A percentile compares a stretch with the other conserved stretches of the same genome.
Conservation (phyloP, 2,888 invertebrate species). For the Nomada lathburiana region DNA sequence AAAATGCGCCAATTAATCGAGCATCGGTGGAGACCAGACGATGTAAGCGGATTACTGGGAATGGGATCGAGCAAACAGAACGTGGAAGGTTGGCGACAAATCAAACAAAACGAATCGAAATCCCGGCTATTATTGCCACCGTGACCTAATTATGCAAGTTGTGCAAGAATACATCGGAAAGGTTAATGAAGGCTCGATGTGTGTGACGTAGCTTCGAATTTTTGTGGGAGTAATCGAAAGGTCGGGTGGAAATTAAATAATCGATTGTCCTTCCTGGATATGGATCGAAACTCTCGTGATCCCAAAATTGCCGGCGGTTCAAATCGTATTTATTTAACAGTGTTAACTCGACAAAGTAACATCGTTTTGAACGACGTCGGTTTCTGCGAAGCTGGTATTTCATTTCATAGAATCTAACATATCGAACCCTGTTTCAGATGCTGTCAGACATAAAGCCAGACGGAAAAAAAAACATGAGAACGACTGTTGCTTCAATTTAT, state of each 20-base stretch:
- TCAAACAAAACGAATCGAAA: background rate
- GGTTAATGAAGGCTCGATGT: slow-evolving; percentile 16
- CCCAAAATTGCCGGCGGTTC: slow-evolving; percentile 12
- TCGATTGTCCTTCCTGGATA: slow-evolving; percentile 15
- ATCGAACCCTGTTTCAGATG: background rate
- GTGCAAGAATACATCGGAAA: slow-evolving; percentile 22
- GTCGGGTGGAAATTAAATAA: slow-evolving; percentile 24
- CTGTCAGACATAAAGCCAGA: background rate
- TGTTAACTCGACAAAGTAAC: too few species aligned
- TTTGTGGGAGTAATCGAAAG: slow-evolving; percentile 17
- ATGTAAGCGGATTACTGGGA: background rate
- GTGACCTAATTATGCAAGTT: slow-evolving; percentile 32
- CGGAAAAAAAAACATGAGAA: background rate
- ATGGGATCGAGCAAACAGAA: background rate
- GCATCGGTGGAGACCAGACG: background rate
- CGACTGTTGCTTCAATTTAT: slow-evolving; percentile 8
- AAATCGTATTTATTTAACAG: too few species aligned
- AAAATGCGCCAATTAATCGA: background rate
- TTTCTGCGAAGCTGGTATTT: background rate
- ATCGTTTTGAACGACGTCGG: too few species aligned
- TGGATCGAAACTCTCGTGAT: slow-evolving; percentile 5
- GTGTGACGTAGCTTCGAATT: slow-evolving; percentile 16
- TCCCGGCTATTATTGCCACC: slow-evolving; percentile 20
- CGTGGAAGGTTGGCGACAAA: background rate
- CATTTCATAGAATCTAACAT: background rate